These are phyloP conservation scores for Addax nasomaculatus DNA, from an alignment of 2,113 vertebrate species.

Conservation along the genomic window DNA sequence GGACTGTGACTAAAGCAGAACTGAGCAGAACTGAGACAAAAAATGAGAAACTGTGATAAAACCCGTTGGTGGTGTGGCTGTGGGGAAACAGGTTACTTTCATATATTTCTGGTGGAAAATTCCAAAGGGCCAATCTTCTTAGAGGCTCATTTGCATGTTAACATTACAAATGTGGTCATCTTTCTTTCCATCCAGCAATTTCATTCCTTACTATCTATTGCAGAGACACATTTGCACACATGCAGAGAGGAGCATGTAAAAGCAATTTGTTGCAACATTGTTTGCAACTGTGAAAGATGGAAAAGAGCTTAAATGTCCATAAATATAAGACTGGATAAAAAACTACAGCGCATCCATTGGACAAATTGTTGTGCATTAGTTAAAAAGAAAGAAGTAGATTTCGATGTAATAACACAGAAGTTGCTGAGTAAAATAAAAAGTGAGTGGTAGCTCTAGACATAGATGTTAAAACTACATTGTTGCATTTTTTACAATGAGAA, in stretches of 20 bases:
- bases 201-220: neutral
- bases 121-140: neutral
- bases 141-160: neutral
- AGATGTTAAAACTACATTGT: slow-evolving; percentile 32
- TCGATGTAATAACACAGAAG: neutral
- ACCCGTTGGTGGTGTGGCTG: neutral
- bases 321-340: neutral
- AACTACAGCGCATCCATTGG: neutral
- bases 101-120: neutral
- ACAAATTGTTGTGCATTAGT: neutral
- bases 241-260: neutral
- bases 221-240: neutral
- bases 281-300: slow-evolving; percentile 26
- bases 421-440: slow-evolving; percentile 36
- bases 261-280: neutral
- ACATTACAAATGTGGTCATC: neutral
- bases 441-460: neutral
- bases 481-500: slow-evolving; percentile 46
- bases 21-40: neutral
- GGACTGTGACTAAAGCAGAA: neutral
- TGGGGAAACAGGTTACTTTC: neutral
- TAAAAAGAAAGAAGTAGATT: slow-evolving; percentile 11
- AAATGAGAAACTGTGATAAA: slow-evolving; percentile 11
- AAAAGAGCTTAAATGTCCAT: slow-evolving; percentile 12
- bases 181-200: neutral